These are phyloP conservation scores for Sphyrna mokarran DNA, from an alignment of 2,113 vertebrate species.

Conservation along the genomic window DNA sequence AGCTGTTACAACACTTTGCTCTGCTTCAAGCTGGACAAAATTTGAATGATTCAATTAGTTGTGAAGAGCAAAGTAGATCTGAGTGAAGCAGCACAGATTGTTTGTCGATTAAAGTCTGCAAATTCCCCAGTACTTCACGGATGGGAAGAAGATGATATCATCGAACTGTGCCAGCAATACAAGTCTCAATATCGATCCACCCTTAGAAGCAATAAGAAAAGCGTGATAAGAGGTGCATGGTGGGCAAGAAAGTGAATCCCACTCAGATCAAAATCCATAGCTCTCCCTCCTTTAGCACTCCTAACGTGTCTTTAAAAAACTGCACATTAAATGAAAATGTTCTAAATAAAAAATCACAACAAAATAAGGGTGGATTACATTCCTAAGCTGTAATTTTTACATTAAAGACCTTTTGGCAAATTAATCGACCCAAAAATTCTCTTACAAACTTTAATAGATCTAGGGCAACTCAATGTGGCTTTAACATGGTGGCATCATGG, in stretches of 20 bases:
- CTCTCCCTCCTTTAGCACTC: too few species aligned
- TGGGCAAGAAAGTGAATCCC: not conserved
- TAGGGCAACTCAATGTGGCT: too few species aligned
- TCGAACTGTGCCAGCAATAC: not conserved
- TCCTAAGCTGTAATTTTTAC: too few species aligned
- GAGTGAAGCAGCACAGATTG: not conserved
- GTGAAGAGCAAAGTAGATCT: not conserved
- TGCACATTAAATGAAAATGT: too few species aligned
- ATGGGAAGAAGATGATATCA: not conserved
- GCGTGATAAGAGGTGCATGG: not conserved
- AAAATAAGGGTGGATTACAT: too few species aligned
- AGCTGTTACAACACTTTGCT: not conserved
- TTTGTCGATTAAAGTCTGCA: not conserved
- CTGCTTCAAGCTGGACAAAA: not conserved
- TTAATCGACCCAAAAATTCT: too few species aligned
- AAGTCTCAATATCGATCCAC: not conserved
- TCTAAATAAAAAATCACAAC: too few species aligned
- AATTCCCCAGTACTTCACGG: not conserved
- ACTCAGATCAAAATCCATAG: not conserved
- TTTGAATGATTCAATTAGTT: not conserved
- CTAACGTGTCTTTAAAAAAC: too few species aligned
- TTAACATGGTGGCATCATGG: too few species aligned
- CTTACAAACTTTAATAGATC: too few species aligned
- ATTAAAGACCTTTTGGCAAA: too few species aligned
- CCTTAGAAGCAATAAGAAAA: not conserved